A percentile compares a stretch with the other conserved stretches of the same genome.
phyloP scores from a whole-genome alignment of 2,888 invertebrate species.

The Pyralis farinalis region DNA sequence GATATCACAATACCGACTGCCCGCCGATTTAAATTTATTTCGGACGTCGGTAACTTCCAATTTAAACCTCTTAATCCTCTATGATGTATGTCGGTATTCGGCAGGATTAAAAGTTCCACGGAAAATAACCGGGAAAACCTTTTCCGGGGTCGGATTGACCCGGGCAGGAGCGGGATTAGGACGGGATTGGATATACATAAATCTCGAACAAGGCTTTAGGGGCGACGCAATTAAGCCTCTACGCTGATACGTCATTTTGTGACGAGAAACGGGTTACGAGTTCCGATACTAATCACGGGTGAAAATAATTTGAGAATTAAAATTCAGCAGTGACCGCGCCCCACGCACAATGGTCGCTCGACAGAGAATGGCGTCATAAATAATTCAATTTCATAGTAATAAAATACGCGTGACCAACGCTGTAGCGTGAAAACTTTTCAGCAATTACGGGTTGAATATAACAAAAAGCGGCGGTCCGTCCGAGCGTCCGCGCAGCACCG shows the following conservation, averaged over 20 bases:
- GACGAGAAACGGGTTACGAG: constrained; percentile 42
- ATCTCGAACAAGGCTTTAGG: constrained; percentile 74
- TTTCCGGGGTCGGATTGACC: constrained; percentile 80
- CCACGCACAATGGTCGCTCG: constrained; percentile 63
- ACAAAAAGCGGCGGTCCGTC: constrained; percentile 72
- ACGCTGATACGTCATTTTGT: constrained; percentile 73
- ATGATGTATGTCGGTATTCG: constrained; percentile 81
- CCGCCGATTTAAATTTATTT: constrained; percentile 81
- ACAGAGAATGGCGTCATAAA: constrained; percentile 69
- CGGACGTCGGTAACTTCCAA: constrained; percentile 82
- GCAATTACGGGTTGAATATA: constrained; percentile 78
- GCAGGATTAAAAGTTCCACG: constrained; percentile 80
- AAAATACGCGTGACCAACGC: constrained; percentile 78
- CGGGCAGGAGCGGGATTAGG: constrained; percentile 75
- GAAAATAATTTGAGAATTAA: constrained; percentile 70
- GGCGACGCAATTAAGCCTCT: constrained; percentile 74
- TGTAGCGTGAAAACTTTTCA: constrained; percentile 79
- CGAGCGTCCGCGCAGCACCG: constrained; percentile 36
- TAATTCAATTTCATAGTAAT: constrained; percentile 81
- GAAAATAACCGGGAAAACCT: constrained; percentile 81
- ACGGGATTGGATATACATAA: constrained; percentile 81
- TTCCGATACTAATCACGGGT: constrained; percentile 53
- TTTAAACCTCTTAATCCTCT: constrained; percentile 82
- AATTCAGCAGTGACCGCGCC: constrained; percentile 65
- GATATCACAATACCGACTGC: constrained; percentile 79